A percentile compares a stretch with the other conserved stretches of the same genome.
Conservation (phyloP, 2,113 vertebrate species). For the Struthidea cinerea region DNA sequence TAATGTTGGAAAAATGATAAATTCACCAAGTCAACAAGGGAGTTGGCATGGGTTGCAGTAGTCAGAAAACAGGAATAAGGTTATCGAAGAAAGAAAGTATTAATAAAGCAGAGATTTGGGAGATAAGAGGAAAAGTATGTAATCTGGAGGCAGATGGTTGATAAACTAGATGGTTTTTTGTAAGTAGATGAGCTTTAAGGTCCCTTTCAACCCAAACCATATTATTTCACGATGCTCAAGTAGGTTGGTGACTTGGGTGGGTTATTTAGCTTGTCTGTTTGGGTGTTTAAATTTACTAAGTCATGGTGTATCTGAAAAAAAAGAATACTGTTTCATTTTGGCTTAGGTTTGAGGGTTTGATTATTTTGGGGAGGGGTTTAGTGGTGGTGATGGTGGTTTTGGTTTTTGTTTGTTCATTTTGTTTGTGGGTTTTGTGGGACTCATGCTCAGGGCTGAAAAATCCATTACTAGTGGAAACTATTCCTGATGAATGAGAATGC, state of each 20-base stretch:
- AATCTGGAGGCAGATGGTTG: background rate
- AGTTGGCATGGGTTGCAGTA: background rate
- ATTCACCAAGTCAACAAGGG: background rate
- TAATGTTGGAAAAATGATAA: background rate
- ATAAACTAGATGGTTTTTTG: background rate
- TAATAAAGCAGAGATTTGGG: background rate
- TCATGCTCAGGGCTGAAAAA: background rate
- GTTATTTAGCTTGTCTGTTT: background rate
- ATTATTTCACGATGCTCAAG: background rate
- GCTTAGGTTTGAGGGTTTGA: background rate
- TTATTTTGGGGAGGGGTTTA: accelerated
- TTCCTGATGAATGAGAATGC: background rate
- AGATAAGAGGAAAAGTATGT: background rate
- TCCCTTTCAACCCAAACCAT: background rate
- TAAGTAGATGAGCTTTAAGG: background rate
- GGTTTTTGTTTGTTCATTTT: background rate
- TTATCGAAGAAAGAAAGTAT: background rate
- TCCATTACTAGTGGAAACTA: background rate
- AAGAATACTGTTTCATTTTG: background rate
- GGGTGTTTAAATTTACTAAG: background rate
- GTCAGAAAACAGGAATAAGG: background rate
- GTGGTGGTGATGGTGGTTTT: background rate
- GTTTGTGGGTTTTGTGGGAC: background rate
- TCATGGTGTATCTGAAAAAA: background rate
- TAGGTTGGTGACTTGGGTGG: background rate